Base-by-base conservation (phyloP, 2,888 invertebrate species). In the Coelopa pilipes region DNA sequence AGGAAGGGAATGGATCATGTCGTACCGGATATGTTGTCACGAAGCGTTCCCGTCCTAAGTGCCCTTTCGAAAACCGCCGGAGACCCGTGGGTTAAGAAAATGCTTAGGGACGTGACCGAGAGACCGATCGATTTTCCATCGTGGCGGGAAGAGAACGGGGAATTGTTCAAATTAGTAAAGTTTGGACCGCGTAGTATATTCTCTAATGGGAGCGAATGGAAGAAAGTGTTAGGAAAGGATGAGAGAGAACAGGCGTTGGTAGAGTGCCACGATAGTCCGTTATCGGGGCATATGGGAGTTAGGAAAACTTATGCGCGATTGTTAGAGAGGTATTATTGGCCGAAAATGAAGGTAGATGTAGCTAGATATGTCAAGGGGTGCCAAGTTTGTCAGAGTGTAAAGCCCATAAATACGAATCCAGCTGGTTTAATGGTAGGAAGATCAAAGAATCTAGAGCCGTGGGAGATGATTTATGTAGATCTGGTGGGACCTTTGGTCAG, bases 401-500 rank as follows among this genome's bases (percentile, higher is more conserved):
- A 55, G 7, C 34, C 34, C 34, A 7, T 34, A 7, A 34, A 34
- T 34, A 7, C 2, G 7, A 34, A 34, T 2, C 72, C 60, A 5
- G 62, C 55, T 24, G 75, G 69, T 21, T 73, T 13, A 11, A 67
- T 67, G 73, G 47, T 59, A n/a, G 45, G 57, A 15, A 66, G 67
- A 1, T 13, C 13, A 15, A 57, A 46, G 17, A 34, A 65, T 5
- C n/a, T 55, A 5, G 65, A 50, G n/a, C 47, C 57, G 2, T 74
- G 69, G 70, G 70, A 73, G 63, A 63, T 70, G 70, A 46, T 70
- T 1, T 66, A 66, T 11, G 21, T 70, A 13, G 74, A 74, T 17
- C 21, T 74, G 50, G 59, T 66, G 17, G 59, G 66, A 13, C 70
- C 70, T 13, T 47, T 74, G 15, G 66, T 66, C 11, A 70, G 65